Evolutionary conservation across 2,797 vertebrate species (phyloP), one percentile per base, ranked within the genome.

Genomic region (Australoheros facetus): DNA sequence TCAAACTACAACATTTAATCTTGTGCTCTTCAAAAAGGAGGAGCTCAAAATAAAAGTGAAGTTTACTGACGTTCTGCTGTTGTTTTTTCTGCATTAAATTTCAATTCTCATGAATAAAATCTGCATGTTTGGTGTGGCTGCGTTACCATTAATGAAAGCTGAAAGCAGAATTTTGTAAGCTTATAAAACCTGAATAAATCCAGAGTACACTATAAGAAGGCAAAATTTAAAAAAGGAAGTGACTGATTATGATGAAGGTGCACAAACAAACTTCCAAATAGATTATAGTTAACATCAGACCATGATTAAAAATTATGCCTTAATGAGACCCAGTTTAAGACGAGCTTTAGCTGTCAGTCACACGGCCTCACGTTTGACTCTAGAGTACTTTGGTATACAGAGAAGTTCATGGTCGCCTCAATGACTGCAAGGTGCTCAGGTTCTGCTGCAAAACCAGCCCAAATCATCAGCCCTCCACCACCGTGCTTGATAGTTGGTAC

Each of bases 401-500:
- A 66, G 5, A 23, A 48, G 28, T 28, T 48, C 3, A 2, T 12
- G 39, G 39, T 64, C 8, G 0, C 10, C 21, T 26, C 23, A 2
- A 26, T 26, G 60, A 64, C 59, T 42, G 4, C 37, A 64, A 39
- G 2, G 8, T 0, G 21, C 5, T 14, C 39, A 60, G 58, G 19
- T 0, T 30, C 19, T 0, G 58, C 19, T 37, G 32, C 11, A 66
- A 42, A 4, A 48, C 16, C 48, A 66, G 60, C 14, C 5, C 1
- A 66, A 48, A 28, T 4, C 39, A 66, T 48, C 2, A 0, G 4
- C 0, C 62, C 42, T 28, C 42, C 23, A 48, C 42, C 42, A 48
- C 42, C 2, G 9, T 66, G 62, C 23, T 13, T 3, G 0, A 0
- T 9, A 48, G 16, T 19, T 66, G 0, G 3, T 28, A 45, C 48